Percentiles rank a stretch among this genome's conserved stretches.
phyloP scores from a whole-genome alignment of 2,113 vertebrate species.

The Aspiorhynchus laticeps region DNA sequence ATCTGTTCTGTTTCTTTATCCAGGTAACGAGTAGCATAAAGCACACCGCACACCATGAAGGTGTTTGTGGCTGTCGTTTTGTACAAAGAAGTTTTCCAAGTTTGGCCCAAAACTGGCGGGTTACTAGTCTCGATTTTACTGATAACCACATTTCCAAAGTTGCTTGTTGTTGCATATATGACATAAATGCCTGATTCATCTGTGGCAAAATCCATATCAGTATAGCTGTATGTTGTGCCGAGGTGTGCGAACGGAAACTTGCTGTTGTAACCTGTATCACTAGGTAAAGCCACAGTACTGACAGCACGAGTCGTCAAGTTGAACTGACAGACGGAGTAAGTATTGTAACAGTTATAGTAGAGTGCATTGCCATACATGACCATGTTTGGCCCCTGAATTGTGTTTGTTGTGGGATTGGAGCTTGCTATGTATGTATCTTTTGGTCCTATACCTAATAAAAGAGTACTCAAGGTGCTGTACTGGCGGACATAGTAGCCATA shows the following conservation, averaged over 20 bases:
- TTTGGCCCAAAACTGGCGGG: slow-evolving; percentile 46
- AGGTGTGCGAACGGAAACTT: slow-evolving; percentile 73
- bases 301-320: slow-evolving; percentile 66
- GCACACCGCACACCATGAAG: slow-evolving; percentile 74
- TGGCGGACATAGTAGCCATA: slow-evolving; percentile 65
- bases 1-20: slow-evolving; percentile 71
- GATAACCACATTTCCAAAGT: slow-evolving; percentile 73
- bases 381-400: slow-evolving; percentile 73
- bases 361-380: slow-evolving; percentile 68
- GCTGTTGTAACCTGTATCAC: slow-evolving; percentile 71
- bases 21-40: slow-evolving; percentile 76
- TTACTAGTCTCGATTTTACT: slow-evolving; percentile 62
- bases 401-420: slow-evolving; percentile 74
- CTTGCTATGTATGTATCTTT: slow-evolving; percentile 57
- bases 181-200: slow-evolving; percentile 77
- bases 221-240: slow-evolving; percentile 64
- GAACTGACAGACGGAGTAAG: slow-evolving; percentile 66
- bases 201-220: slow-evolving; percentile 74
- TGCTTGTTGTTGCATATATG: slow-evolving; percentile 65
- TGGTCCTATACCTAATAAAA: slow-evolving; percentile 66
- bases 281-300: slow-evolving; percentile 60
- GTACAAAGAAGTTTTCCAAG: slow-evolving; percentile 71
- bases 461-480: slow-evolving; percentile 68
- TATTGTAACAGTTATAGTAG: slow-evolving; percentile 76
- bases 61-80: slow-evolving; percentile 72